Evolutionary conservation across 2,113 vertebrate genomes (phyloP), one percentile per base, ranked within the genome.

Genomic region (Maccullochella peelii): DNA sequence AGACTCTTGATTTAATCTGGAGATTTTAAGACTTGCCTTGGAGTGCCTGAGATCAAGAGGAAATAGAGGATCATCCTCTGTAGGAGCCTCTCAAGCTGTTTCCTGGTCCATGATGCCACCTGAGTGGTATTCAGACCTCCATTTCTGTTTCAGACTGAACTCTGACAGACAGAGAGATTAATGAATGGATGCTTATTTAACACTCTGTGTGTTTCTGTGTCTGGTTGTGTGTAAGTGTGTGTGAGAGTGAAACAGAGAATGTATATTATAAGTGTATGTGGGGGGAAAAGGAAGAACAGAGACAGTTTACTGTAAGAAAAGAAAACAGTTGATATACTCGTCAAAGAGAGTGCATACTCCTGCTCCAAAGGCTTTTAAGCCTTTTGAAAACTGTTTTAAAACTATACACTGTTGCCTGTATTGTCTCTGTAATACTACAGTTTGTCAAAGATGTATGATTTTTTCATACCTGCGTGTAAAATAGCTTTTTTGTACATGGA

Each of bases 401-500:
- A 65, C 55, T 84, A 86, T 74, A 91, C 88, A 89, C 89, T 81
- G 90, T 90, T 93, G 86, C 93, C 92, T 92, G 89, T 88, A 86
- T 88, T 87, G 89, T 90, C 68, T 93, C 78, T 93, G 91, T 94
- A 89, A 92, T 88, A 79, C 80, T 93, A 74, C 91, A 90, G 90
- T 88, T 90, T 94, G 86, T 94, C 74, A 86, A 92, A 94, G 92
- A 90, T 94, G 94, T 94, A 91, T 93, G 93, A 89, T 93, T 94
- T 93, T 92, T 89, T 93, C 91, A 93, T 93, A 94, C 77, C 40
- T 88, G 59, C 21, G 68, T 96, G 95, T 95, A 95, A 95, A 94
- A 91, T 93, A 91, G 71, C 80, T 83, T 88, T 91, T 83, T 90
- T 96, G 95, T 96, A 95, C 86, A 95, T 95, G 90, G 86, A 89